Evolutionary conservation across 2,888 invertebrate species (phyloP), one percentile per base, ranked within the genome.

Genomic region (Meiosimyza decipiens): DNA sequence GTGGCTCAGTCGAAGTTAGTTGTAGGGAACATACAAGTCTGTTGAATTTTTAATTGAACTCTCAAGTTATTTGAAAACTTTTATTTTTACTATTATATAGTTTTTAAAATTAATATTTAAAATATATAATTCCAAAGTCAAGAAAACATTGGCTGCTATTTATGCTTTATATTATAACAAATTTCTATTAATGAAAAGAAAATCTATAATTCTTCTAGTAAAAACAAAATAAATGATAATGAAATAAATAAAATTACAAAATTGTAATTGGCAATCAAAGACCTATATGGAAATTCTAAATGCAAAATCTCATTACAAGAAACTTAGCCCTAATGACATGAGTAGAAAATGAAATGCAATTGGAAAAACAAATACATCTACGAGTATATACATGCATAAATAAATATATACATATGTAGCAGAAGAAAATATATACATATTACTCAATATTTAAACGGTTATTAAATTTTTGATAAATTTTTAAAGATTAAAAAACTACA

Each of bases 1-100:
- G 77, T 79, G 75, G 75, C 81, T 7, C 78, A 80, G 71, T 79
- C 79, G 81, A 13, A 71, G 55, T 51, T 49, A 65, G 65, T 16
- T 28, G 54, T 60, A 72, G 72, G 62, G 50, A 62, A 69, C 63
- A 64, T 6, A 69, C 55, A 72, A 72, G 72, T 72, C 72, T 72
- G 70, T 71, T 71, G 60, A 50, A 69, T 69, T 69, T 49, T 15
- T 59, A 57, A 64, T 63, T 18, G 16, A 63, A 7, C 18, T 49
- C 18, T 52, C 22, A 65, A 51, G 51, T 65, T 65, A 63, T 49
- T 3, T 49, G 49, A 63, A 63, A 18, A n/a, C 18, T 18, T 63
- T 15, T 18, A 57, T 57, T 57, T 57, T 57, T 28, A 57, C 57
- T 57, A 57, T 28, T 28, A 57, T 57, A 28, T 57, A 57, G 22